Evolutionary conservation across 2,113 vertebrate species (phyloP), one percentile per base, ranked within the genome.

Genomic region (Excalfactoria chinensis): DNA sequence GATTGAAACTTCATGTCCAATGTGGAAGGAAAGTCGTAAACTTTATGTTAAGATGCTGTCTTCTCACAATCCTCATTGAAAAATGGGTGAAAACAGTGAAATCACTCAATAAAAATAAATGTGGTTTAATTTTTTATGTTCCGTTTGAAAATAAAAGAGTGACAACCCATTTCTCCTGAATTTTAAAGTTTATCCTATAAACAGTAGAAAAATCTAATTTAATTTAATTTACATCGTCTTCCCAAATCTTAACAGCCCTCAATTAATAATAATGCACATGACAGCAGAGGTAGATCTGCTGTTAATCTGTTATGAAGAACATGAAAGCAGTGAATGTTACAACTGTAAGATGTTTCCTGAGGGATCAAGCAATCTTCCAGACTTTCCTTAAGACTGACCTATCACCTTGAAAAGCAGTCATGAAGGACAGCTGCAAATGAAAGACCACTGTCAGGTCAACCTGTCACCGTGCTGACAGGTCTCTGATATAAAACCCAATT

Each of bases 401-500:
- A 94, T 97, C 96, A 97, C 98, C 98, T 98, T 98, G 97, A 97
- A 94, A 96, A 91, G 87, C 87, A 92, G 94, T 78, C 85, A 40
- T 71, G 92, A 95, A 97, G 92, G 95, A 97, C 93, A 96, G 88
- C 96, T 92, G 91, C 70, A 88, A 97, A 94, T 96, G 94, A 73
- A 95, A 91, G 96, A 96, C 96, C 96, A 96, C 96, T 90, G 88
- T 86, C 68, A 83, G 96, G 96, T 97, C 97, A 97, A 49, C 93
- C 79, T 97, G 97, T 97, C 95, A 3, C 85, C 86, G 93, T 44
- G 37, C 95, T 97, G 97, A 98, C 97, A 97, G 82, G 95, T 95
- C 95, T 98, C 96, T 97, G 97, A 98, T 97, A 97, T 97, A 98
- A 98, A 98, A 98, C 97, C 97, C 97, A 97, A 98, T 98, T 98